phyloP scores from a whole-genome alignment of 2,797 vertebrate genomes.

The Hippocampus kuda region DNA sequence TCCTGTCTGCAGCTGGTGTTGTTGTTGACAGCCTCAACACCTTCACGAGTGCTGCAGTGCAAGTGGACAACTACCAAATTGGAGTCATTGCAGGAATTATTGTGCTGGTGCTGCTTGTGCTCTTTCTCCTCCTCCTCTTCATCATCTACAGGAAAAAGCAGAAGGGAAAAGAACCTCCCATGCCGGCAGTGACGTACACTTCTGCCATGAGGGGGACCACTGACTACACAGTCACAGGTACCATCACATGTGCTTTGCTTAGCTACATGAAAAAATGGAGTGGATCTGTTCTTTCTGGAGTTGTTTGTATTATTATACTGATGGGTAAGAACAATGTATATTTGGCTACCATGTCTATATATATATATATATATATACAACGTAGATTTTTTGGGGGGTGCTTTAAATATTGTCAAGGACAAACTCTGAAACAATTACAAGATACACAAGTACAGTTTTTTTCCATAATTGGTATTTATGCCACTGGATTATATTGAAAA shows the following conservation, averaged over 20 bases:
- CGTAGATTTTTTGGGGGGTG: too few relatives aligned
- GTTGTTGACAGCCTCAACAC: slow-evolving; percentile 85
- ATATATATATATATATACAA: too few relatives aligned
- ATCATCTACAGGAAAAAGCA: slow-evolving; percentile 87
- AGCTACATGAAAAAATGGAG: neutral
- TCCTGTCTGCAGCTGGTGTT: slow-evolving; percentile 67
- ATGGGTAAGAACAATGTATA: too few relatives aligned
- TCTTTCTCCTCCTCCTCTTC: slow-evolving; percentile 85
- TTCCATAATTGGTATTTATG: too few relatives aligned
- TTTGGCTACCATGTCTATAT: too few relatives aligned
- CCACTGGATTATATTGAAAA: too few relatives aligned
- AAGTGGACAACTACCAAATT: slow-evolving; percentile 87
- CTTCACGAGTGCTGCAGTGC: slow-evolving; percentile 81
- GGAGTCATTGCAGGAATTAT: slow-evolving; percentile 86
- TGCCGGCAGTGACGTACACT: slow-evolving; percentile 86
- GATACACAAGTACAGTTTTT: too few relatives aligned
- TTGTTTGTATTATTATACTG: too few relatives aligned
- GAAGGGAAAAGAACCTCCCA: slow-evolving; percentile 82
- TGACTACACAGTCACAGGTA: slow-evolving; percentile 81
- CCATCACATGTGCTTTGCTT: too few relatives aligned
- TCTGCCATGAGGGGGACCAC: slow-evolving; percentile 78
- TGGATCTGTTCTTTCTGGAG: neutral
- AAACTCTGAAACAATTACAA: too few relatives aligned
- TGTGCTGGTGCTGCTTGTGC: slow-evolving; percentile 80
- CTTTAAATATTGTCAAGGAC: too few relatives aligned